Percentiles rank a stretch among this genome's conserved stretches.
Conservation (phyloP, 2,888 invertebrate genomes). For the Diarsia mendica region DNA sequence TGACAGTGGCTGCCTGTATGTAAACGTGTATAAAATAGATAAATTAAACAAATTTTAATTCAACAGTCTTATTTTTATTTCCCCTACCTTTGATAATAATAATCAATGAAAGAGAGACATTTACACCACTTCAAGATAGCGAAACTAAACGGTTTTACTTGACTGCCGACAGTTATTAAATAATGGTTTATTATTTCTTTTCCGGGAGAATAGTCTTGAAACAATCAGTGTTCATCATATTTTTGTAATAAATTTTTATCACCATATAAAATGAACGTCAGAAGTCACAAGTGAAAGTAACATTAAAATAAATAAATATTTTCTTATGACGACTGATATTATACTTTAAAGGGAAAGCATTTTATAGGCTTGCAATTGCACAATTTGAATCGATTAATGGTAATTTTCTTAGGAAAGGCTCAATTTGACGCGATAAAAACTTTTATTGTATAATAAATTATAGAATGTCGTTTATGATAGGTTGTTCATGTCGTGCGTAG, state of each 20-base stretch:
- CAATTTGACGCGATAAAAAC: conserved; percentile 5
- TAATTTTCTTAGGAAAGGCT: background rate
- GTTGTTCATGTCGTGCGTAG: no score
- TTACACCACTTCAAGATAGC: background rate
- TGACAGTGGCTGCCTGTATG: conserved; percentile 69
- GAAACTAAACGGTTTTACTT: no score
- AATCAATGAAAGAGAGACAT: background rate
- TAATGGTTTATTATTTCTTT: background rate
- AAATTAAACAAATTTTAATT: conserved; percentile 47
- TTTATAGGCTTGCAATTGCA: conserved; percentile 1
- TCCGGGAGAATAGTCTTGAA: background rate
- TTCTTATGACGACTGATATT: conserved; percentile 2
- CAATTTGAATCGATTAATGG: background rate
- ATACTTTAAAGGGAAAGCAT: conserved; percentile 23
- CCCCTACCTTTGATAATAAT: conserved; percentile 2
- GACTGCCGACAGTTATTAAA: background rate
- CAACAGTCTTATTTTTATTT: conserved; percentile 32
- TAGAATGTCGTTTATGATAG: background rate
- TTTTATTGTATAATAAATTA: background rate
- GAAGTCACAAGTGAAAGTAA: conserved; percentile 13
- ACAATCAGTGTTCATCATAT: background rate
- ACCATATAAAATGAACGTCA: background rate
- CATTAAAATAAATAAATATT: conserved; percentile 23
- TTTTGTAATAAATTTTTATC: background rate
- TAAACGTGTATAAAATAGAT: conserved; percentile 55